Base-by-base conservation (phyloP, 1,140 invertebrate species). In the Stegodyphus dumicola region DNA sequence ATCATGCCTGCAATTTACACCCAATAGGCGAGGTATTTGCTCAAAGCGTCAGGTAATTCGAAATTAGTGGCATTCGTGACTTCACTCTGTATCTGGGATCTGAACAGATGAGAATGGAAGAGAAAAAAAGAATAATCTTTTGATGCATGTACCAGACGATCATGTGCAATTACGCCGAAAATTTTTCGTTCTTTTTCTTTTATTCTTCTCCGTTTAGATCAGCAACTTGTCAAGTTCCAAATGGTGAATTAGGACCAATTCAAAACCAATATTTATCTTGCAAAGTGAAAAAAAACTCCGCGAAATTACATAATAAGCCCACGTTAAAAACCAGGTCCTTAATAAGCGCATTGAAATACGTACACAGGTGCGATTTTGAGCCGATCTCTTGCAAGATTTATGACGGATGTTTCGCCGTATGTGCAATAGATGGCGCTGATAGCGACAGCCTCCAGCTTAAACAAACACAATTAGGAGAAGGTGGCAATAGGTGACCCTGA, bases 371-470 rank as follows among this genome's bases (percentile, higher is more conserved):
- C 65, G 52, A 76, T 18, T 33, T 56, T 60, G 13, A n/a, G 69
- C 53, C 53, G 48, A 48, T 70, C 69, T 56, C n/a, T n/a, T 11
- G 7, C n/a, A 73, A 86, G 65, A 86, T 86, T 86, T 86, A 86
- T 86, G 65, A 73, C 69, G 54, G n/a, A 77, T 77, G 76, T 77
- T 86, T 86, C 84, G 66, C 66, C 69, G 49, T 73, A 78, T 74
- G 75, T 71, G 75, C 84, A 86, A 86, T 66, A 86, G 84, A 86
- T 86, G 84, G 84, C 84, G 84, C 76, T 86, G 84, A 78, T 86
- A 77, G 81, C 66, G 69, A 33, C 76, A 86, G 56, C 67, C 84
- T 10, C 54, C 67, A 77, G 76, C 84, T 78, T 86, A 86, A 86
- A 86, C 84, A 86, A 86, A 86, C 56, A 86, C 76, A 86, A 86